Percentiles rank a stretch among this genome's conserved stretches.
These are phyloP conservation scores for Ianthella basta DNA, from an alignment of 37 sponge, comb jelly and placozoan genomes.

Conservation along the genomic window DNA sequence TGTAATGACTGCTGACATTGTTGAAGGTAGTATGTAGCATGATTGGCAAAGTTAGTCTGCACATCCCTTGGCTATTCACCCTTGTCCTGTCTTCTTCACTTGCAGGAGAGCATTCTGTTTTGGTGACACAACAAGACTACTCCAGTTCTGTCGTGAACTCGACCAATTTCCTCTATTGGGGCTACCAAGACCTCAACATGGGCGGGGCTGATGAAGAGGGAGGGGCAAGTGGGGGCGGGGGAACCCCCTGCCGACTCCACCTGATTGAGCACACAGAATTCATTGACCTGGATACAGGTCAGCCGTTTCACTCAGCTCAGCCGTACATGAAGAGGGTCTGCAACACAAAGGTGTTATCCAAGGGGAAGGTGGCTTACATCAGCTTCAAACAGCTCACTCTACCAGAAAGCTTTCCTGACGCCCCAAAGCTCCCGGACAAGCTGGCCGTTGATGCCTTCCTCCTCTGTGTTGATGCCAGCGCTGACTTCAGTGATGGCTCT, in stretches of 20 bases:
- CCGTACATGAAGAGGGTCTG: conserved; percentile 27
- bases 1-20: too few species aligned
- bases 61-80: too few species aligned
- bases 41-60: too few species aligned
- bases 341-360: background rate
- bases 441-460: conserved; percentile 71
- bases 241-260: conserved; percentile 22
- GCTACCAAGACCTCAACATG: conserved; percentile 21
- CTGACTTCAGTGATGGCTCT: conserved; percentile 13
- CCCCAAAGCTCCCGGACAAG: conserved; percentile 67
- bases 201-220: conserved; percentile 29
- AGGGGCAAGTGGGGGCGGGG: conserved; percentile 4
- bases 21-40: too few species aligned
- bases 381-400: conserved; percentile 69
- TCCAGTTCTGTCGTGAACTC: conserved; percentile 66
- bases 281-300: conserved; percentile 65
- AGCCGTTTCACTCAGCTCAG: conserved; percentile 57
- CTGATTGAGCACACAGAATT: conserved; percentile 89
- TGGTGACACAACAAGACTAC: background rate
- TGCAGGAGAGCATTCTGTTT: too few species aligned
- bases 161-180: conserved; percentile 87
- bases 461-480: conserved; percentile 70
- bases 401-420: conserved; percentile 68
- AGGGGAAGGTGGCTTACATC: conserved; percentile 73
- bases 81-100: too few species aligned